Evolutionary conservation across 2,888 invertebrate species (phyloP).

Genomic region (Cephus pygmeus): DNA sequence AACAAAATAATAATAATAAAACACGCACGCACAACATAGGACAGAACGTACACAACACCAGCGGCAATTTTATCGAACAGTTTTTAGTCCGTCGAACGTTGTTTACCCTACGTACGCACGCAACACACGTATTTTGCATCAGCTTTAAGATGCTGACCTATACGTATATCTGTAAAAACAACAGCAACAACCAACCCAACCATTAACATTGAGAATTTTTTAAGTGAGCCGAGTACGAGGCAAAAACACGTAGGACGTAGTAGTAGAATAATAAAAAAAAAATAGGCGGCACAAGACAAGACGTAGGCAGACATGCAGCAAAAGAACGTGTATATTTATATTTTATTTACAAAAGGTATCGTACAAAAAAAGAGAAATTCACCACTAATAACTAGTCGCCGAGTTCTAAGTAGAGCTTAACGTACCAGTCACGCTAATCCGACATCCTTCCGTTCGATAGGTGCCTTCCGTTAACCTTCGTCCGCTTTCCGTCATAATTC

Average conservation of each 20-base stretch:
- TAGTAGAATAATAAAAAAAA: slow-evolving; percentile 29
- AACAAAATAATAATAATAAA: slow-evolving; percentile 38
- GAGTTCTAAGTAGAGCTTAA: slow-evolving; percentile 8
- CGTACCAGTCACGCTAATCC: background rate
- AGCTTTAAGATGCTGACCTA: slow-evolving; percentile 38
- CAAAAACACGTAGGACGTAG: slow-evolving; percentile 28
- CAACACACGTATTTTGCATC: slow-evolving; percentile 8
- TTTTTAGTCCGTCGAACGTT: slow-evolving; percentile 32
- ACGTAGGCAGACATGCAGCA: slow-evolving; percentile 61
- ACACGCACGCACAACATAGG: slow-evolving; percentile 25
- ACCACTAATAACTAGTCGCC: background rate
- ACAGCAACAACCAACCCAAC: slow-evolving; percentile 58
- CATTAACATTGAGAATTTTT: slow-evolving; percentile 48
- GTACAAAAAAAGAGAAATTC: slow-evolving; percentile 39
- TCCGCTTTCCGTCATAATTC: background rate
- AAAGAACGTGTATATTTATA: slow-evolving; percentile 50
- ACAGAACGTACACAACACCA: slow-evolving; percentile 39
- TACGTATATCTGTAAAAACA: slow-evolving; percentile 66
- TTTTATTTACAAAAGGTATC: slow-evolving; percentile 58
- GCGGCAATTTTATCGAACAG: slow-evolving; percentile 57
- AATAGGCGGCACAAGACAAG: slow-evolving; percentile 49
- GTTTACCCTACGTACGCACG: background rate
- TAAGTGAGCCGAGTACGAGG: slow-evolving; percentile 27
- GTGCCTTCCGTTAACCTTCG: background rate
- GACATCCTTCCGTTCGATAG: background rate